These are phyloP conservation scores for Micrastur ruficollis DNA, from an alignment of 2,797 vertebrate species.

Conservation along the genomic window DNA sequence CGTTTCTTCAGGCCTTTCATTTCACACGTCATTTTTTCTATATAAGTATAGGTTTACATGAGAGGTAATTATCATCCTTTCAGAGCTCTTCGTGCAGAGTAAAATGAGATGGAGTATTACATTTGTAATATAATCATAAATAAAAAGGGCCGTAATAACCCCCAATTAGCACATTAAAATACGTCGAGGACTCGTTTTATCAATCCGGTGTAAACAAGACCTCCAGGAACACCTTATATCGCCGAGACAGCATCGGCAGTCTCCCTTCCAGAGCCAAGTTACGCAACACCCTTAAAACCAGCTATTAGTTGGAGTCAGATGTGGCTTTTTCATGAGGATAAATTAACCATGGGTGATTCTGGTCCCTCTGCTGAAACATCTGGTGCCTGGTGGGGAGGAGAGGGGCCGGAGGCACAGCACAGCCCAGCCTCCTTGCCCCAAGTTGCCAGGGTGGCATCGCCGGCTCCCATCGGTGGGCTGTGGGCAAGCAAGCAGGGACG, in stretches of 20 bases:
- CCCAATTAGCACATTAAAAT: slow-evolving; percentile 77
- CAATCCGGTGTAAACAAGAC: slow-evolving; percentile 50
- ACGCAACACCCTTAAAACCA: neutral
- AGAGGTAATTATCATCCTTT: slow-evolving; percentile 72
- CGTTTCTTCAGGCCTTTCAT: slow-evolving; percentile 41
- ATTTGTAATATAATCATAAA: slow-evolving; percentile 72
- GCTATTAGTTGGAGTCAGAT: neutral
- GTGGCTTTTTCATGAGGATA: neutral
- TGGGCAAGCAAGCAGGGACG: neutral
- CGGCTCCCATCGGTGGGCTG: fast-evolving
- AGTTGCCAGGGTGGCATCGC: neutral
- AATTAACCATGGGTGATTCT: neutral
- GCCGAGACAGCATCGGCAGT: neutral
- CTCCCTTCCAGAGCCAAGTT: slow-evolving; percentile 51
- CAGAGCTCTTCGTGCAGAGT: slow-evolving; percentile 56
- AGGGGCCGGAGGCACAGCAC: neutral
- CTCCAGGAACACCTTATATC: slow-evolving; percentile 46
- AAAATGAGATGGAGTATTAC: slow-evolving; percentile 65
- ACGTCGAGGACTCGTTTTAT: slow-evolving; percentile 54
- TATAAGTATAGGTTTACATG: slow-evolving; percentile 64
- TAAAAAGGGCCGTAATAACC: slow-evolving; percentile 76
- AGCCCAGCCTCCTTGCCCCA: neutral
- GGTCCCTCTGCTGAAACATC: neutral
- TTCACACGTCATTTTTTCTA: slow-evolving; percentile 56
- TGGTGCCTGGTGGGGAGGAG: neutral